Base-by-base conservation (phyloP, 2,797 vertebrate genomes). In the Sus cebifrons region DNA sequence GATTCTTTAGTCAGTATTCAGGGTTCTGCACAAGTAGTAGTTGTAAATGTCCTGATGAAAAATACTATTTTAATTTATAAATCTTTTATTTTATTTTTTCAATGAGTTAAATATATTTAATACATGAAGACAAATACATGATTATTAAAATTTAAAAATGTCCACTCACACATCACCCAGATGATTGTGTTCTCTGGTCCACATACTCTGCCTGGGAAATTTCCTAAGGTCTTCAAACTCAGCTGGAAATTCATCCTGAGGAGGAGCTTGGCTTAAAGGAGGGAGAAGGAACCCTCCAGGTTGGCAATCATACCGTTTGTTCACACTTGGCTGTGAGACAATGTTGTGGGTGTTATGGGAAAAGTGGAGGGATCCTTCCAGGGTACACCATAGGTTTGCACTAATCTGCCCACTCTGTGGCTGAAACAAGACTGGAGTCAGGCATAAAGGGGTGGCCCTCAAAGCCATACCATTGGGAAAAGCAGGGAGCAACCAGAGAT, bases 101-200 rank as follows among this genome's bases (percentile, higher is more conserved):
- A 17, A 65, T 91, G 60, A 86, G 52, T 40, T 29, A 56, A 74
- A 89, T 93, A 21, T 5, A 73, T 97, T 97, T 96, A 93, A 93
- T 82, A 73, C 1, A 0, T 29, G 27, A 73, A 88, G 91, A 96
- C 81, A 97, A 97, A 96, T 58, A 95, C 74, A 84, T 13, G 81
- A 49, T 23, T n/a, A n/a, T 64, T 58, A 58, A 77, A 58, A 71
- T n/a, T 73, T 75, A 21, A 79, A 13, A 20, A n/a, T 2, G 29
- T 15, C 65, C 67, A 36, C 78, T 32, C n/a, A 11, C 20, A 0
- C 0, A 9, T 32, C 25, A 40, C 56, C 77, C 73, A 62, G 74
- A 17, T 11, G 17, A 23, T n/a, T 6, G 0, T 3, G 18, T 60
- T 17, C 49, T 60, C 52, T 0, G 71, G 62, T 54, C 21, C 68